Conservation (phyloP, 2,888 invertebrate species). For the Apoderus coryli region DNA sequence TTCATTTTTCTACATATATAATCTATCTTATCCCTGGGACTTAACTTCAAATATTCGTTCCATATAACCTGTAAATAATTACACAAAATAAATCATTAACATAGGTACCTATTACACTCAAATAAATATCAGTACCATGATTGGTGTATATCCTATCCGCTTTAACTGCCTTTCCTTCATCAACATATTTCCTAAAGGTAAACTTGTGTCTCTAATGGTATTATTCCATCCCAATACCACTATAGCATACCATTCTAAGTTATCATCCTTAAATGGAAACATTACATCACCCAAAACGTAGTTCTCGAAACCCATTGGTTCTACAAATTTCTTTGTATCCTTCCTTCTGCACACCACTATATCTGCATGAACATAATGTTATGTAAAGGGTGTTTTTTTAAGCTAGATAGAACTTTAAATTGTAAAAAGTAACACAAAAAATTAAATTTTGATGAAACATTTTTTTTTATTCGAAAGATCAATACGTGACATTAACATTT, state of each 20-base stretch:
- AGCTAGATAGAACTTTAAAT: too few species aligned
- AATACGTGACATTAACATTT: too few species aligned
- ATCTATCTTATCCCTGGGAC: too few species aligned
- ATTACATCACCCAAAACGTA: conserved; percentile 37
- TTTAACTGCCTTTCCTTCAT: conserved; percentile 49
- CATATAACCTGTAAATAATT: too few species aligned
- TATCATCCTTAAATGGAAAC: conserved; percentile 19
- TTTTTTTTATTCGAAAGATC: too few species aligned
- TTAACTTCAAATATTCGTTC: too few species aligned
- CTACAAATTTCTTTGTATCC: conserved; percentile 34
- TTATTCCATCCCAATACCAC: conserved; percentile 47
- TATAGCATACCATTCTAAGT: conserved; percentile 39
- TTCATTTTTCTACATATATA: too few species aligned
- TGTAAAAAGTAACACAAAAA: too few species aligned
- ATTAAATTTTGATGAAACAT: too few species aligned
- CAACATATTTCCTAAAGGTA: conserved; percentile 41
- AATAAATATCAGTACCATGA: conserved; percentile 34
- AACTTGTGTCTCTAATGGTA: conserved; percentile 36
- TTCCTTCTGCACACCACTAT: conserved; percentile 32
- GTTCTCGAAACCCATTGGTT: conserved; percentile 34
- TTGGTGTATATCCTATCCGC: conserved; percentile 42
- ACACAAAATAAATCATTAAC: too few species aligned
- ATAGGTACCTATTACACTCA: conserved; percentile 18
- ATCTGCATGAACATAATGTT: conserved; percentile 21
- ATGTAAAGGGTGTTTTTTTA: too few species aligned